Base-by-base conservation (phyloP, 2,797 vertebrate species). In the Cossypha heuglini region DNA sequence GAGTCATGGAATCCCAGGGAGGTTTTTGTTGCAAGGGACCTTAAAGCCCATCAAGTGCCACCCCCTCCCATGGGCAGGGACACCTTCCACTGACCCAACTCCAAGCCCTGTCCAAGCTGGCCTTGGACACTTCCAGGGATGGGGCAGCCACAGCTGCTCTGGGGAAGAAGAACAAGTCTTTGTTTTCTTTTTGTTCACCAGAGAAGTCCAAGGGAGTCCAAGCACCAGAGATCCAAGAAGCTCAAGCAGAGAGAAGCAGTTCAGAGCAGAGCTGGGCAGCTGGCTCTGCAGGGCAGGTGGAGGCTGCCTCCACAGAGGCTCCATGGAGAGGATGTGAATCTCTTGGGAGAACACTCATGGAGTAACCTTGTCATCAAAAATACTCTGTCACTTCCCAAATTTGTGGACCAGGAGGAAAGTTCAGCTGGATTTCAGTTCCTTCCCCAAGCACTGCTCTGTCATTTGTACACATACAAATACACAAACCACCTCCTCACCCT, bases 91-190 rank as follows among this genome's bases (percentile, higher is more conserved):
- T 13, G 0, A 3, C 8, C 17, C 58, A 24, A 21, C 29, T 58
- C 17, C 72, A 63, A 62, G 13, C 24, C 28, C 49, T 0, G 0
- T 45, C 57, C 28, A 38, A 0, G 43, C 7, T 38, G 43, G 28
- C 37, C 57, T 63, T 29, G 51, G 14, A 33, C 37, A 57, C 8
- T 57, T 1, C 16, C 57, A 63, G 25, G 21, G 25, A 58, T 45
- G 57, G 14, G 38, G 29, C 29, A 83, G 20, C 13, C 37, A 69
- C 49, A 58, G 33, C 33, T 40, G 1, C 51, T 40, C 38, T 71
- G 33, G 38, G 15, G 51, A 58, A 64, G 51, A 58, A 64, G 42
- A 67, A 31, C 28, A 82, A 45, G 16, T 21, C 22, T 45, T 62
- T 21, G 8, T 54, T 61, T 43, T 17, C 2, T 24, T 73, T 25